A percentile compares a stretch with the other conserved stretches of the same genome.
Conservation (phyloP, 2,113 vertebrate species). For the Fulmarus glacialis region DNA sequence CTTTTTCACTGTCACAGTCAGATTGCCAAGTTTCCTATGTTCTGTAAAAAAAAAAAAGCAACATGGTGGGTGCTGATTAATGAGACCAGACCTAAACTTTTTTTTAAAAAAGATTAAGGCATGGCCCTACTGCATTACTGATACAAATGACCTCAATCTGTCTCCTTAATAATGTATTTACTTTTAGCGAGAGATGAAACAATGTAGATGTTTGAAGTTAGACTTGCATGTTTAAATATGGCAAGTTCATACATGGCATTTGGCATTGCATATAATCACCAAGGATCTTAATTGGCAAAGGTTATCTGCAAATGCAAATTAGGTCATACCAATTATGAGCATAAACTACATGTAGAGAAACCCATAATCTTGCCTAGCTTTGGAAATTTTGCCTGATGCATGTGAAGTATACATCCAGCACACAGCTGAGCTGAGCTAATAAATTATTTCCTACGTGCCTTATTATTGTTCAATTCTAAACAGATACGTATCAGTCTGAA, state of each 20-base stretch:
- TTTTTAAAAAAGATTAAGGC: neutral
- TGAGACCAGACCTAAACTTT: neutral
- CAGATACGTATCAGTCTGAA: neutral
- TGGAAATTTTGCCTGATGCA: neutral
- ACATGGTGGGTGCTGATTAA: neutral
- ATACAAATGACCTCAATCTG: neutral
- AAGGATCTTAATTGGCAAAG: neutral
- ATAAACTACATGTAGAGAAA: neutral
- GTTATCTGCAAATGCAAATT: neutral
- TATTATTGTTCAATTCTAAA: neutral
- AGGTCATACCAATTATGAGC: neutral
- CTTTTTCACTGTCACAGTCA: slow-evolving; percentile 96
- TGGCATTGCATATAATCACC: neutral
- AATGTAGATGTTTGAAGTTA: neutral
- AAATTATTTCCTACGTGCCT: neutral
- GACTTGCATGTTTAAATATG: neutral
- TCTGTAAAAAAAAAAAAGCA: slow-evolving; percentile 75
- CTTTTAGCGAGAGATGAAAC: neutral
- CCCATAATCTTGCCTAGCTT: neutral
- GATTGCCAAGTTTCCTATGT: slow-evolving; percentile 93
- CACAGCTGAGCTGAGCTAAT: neutral
- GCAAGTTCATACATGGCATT: neutral
- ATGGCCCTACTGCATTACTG: neutral
- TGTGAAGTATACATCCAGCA: neutral
- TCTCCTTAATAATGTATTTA: neutral